Evolutionary conservation across 2,888 invertebrate genomes (phyloP).

Genomic region (Pseudococcus longispinus): DNA sequence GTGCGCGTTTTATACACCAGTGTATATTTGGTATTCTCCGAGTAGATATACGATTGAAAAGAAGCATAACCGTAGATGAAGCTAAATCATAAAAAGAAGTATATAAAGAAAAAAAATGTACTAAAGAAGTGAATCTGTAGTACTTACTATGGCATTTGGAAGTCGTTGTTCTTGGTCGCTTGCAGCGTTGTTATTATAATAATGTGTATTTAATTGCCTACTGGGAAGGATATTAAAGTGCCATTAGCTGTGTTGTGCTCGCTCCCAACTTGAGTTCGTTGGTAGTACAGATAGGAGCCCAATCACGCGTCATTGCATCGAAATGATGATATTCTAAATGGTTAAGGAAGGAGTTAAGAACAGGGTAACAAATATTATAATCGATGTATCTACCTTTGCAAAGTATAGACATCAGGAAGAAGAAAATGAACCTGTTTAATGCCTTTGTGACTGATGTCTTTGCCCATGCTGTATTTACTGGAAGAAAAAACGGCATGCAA

Average conservation of each 20-base stretch:
- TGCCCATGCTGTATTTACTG: not conserved
- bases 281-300: not conserved
- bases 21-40: not conserved
- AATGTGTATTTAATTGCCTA: conserved; percentile 56
- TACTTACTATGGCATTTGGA: conserved; percentile 3
- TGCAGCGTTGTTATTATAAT: conserved; percentile 29
- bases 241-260: conserved; percentile 31
- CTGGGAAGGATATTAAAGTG: conserved; percentile 54
- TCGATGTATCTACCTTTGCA: not conserved
- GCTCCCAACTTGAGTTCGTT: not conserved
- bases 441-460: not conserved
- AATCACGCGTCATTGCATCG: conserved; percentile 5
- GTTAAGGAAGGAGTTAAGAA: not conserved
- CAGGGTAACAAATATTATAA: not conserved
- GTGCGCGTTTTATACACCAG: not conserved
- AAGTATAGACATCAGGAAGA: not conserved
- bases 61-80: conserved; percentile 1
- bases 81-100: not conserved
- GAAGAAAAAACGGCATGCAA: no score
- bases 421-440: not conserved
- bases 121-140: not conserved
- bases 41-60: not conserved
- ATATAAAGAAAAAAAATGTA: not conserved
- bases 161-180: conserved; percentile 28
- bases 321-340: not conserved